Conservation (phyloP, 2,797 vertebrate species). For the Pangasius sanitwongsei region DNA sequence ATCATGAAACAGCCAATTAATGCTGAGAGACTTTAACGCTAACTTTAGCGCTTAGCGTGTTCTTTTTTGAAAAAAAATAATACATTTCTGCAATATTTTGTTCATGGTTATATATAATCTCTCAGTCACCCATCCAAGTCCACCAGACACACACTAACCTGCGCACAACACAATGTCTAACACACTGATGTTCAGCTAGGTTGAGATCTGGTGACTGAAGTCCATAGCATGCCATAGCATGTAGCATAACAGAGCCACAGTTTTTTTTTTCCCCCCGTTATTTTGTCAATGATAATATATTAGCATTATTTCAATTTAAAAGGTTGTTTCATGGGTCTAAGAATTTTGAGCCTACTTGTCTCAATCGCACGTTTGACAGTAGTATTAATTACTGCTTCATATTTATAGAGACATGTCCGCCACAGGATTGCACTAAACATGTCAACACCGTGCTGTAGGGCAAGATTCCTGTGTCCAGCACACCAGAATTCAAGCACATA, state of each 20-base stretch:
- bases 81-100: background rate
- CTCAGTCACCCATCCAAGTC: background rate
- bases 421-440: background rate
- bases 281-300: background rate
- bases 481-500: background rate
- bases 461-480: constrained; percentile 18
- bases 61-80: background rate
- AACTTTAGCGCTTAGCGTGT: background rate
- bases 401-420: background rate
- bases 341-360: background rate
- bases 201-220: background rate
- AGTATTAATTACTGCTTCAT: constrained; percentile 26
- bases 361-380: background rate
- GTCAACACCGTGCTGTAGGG: background rate
- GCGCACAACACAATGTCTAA: background rate
- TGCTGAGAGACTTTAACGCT: no score
- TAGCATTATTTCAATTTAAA: background rate
- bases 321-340: background rate
- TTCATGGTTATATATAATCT: background rate
- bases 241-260: background rate
- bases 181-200: background rate
- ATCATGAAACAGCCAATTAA: background rate
- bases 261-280: no score
- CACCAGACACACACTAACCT: background rate
- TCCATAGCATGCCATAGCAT: background rate